These are phyloP conservation scores for Falco punctatus DNA, from an alignment of 2,113 vertebrate species.

Conservation along the genomic window DNA sequence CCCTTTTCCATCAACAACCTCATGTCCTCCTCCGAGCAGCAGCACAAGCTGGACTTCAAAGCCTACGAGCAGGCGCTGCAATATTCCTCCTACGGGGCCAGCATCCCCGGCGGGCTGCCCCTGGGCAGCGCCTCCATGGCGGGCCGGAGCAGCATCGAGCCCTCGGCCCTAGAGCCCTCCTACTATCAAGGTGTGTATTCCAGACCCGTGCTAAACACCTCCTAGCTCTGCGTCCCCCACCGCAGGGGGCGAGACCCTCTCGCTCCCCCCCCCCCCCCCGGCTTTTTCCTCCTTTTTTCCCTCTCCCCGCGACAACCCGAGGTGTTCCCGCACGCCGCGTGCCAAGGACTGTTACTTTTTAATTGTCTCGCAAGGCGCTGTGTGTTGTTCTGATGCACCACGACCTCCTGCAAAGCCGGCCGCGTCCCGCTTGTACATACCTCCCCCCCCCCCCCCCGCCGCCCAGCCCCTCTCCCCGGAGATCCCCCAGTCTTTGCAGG, in stretches of 20 bases:
- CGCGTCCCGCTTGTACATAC: slow-evolving; percentile 43
- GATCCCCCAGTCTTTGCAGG: slow-evolving; percentile 40
- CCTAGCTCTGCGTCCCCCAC: slow-evolving; percentile 77
- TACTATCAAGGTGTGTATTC: slow-evolving; percentile 99
- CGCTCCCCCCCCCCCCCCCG: background rate
- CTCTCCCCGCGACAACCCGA: background rate
- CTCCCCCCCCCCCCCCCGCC: background rate
- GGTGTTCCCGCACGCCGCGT: slow-evolving; percentile 73
- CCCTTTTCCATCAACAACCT: slow-evolving; percentile 99
- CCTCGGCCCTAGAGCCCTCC: slow-evolving; percentile 90
- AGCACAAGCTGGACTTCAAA: slow-evolving; percentile 99
- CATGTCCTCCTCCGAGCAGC: slow-evolving; percentile 97
- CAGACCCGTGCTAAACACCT: slow-evolving; percentile 96
- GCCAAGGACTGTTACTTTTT: slow-evolving; percentile 88
- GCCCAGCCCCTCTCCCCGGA: background rate
- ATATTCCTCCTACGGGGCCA: slow-evolving; percentile 88
- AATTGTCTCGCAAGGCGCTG: slow-evolving; percentile 71
- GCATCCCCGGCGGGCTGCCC: slow-evolving; percentile 81
- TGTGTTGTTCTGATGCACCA: slow-evolving; percentile 66
- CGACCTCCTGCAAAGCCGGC: slow-evolving; percentile 49
- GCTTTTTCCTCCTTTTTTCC: background rate
- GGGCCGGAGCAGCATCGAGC: slow-evolving; percentile 86
- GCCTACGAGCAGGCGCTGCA: slow-evolving; percentile 94
- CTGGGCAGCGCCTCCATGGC: slow-evolving; percentile 81
- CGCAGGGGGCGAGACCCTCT: background rate